Conservation (phyloP, 2,797 vertebrate genomes). For the Pyrocephalus nanus region DNA sequence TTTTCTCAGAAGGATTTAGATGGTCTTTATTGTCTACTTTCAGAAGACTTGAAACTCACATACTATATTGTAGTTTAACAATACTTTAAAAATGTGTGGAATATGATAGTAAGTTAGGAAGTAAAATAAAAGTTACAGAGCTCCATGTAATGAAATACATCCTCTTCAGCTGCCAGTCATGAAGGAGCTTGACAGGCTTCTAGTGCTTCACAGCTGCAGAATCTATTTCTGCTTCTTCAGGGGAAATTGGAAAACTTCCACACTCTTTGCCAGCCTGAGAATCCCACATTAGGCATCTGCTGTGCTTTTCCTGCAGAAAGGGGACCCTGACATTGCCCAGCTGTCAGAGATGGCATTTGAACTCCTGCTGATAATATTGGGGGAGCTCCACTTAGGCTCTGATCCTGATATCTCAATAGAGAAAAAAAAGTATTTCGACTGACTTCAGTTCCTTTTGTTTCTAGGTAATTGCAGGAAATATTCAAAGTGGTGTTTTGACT, state of each 20-base stretch:
- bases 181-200: constrained; percentile 35
- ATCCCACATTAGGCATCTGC: constrained; percentile 19
- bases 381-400: neutral
- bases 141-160: constrained; percentile 21
- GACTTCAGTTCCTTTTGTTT: neutral
- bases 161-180: constrained; percentile 45
- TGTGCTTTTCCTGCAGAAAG: neutral
- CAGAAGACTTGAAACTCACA: neutral
- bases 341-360: constrained; percentile 40
- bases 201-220: constrained; percentile 28
- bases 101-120: neutral
- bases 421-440: neutral
- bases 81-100: neutral
- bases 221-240: constrained; percentile 49
- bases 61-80: neutral
- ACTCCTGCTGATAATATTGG: neutral
- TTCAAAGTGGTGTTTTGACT: neutral
- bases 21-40: neutral
- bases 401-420: neutral
- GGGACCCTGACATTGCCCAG: constrained; percentile 20
- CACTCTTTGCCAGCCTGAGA: neutral
- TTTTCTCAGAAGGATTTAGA: neutral
- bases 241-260: constrained; percentile 55
- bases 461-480: neutral
- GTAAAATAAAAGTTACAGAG: constrained; percentile 6